These are phyloP conservation scores for Xiphophorus maculatus DNA, from an alignment of 2,113 vertebrate genomes.

Conservation along the genomic window DNA sequence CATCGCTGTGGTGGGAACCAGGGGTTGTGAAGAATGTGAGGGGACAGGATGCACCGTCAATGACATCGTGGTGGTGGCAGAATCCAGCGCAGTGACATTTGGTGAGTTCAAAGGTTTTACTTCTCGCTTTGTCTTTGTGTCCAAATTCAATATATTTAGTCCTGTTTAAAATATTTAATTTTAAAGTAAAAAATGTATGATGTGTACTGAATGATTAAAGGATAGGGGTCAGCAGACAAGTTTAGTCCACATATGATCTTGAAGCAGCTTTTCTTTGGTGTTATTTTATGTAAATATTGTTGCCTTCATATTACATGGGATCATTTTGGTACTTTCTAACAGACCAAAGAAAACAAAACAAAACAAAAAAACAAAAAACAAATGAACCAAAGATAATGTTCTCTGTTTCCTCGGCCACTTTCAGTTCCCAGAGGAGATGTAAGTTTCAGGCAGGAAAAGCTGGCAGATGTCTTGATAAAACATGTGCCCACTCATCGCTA, in stretches of 20 bases:
- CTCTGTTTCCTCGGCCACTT: slow-evolving; percentile 7
- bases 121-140: background rate
- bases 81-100: slow-evolving; percentile 53
- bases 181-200: background rate
- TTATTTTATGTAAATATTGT: background rate
- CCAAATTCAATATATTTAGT: background rate
- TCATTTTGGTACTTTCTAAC: background rate
- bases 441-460: slow-evolving; percentile 40
- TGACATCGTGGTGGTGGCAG: slow-evolving; percentile 65
- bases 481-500: slow-evolving; percentile 35
- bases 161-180: background rate
- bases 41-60: slow-evolving; percentile 51
- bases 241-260: background rate
- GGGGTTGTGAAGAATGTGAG: slow-evolving; percentile 62
- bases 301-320: background rate
- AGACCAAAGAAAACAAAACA: background rate
- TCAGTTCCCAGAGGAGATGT: slow-evolving; percentile 64
- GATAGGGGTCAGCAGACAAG: background rate
- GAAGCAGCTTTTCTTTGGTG: background rate
- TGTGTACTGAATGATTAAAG: background rate
- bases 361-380: no score
- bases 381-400: background rate
- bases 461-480: slow-evolving; percentile 21
- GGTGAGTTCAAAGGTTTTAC: slow-evolving; percentile 53
- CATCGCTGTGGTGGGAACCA: slow-evolving; percentile 64